Percentiles rank a stretch among this genome's conserved stretches.
phyloP scores from a whole-genome alignment of 2,113 vertebrate genomes.

The Dendrocopos noguchii region DNA sequence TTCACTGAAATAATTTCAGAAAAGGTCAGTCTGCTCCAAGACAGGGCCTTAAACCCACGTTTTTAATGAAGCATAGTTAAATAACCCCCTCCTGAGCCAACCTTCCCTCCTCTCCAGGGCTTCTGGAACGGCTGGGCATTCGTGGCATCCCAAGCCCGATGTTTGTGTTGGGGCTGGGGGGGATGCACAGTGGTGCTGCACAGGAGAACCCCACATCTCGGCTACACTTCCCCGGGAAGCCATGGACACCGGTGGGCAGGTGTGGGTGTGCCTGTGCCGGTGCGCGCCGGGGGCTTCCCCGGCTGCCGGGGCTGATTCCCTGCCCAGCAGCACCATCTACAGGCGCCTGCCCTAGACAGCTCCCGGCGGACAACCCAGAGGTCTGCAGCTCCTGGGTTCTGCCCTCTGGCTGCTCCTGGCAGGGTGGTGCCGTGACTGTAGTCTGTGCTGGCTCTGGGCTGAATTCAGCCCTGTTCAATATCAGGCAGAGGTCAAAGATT shows the following conservation, averaged over 20 bases:
- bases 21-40: background rate
- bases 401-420: background rate
- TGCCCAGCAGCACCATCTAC: conserved; percentile 61
- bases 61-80: background rate
- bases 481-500: background rate
- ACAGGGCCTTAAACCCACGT: accelerated
- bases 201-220: background rate
- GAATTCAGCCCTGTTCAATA: background rate
- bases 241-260: background rate
- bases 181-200: background rate
- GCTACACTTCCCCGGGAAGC: background rate
- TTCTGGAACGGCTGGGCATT: background rate
- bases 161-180: no score
- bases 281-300: background rate
- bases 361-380: no score
- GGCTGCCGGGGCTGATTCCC: background rate
- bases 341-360: background rate
- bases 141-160: background rate
- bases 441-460: background rate
- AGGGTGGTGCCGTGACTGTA: accelerated
- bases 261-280: no score
- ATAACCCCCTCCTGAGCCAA: background rate
- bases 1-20: background rate
- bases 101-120: background rate
- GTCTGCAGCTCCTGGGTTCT: background rate